Base-by-base conservation (phyloP, 2,888 invertebrate species). In the Trichogramma dendrolimi region DNA sequence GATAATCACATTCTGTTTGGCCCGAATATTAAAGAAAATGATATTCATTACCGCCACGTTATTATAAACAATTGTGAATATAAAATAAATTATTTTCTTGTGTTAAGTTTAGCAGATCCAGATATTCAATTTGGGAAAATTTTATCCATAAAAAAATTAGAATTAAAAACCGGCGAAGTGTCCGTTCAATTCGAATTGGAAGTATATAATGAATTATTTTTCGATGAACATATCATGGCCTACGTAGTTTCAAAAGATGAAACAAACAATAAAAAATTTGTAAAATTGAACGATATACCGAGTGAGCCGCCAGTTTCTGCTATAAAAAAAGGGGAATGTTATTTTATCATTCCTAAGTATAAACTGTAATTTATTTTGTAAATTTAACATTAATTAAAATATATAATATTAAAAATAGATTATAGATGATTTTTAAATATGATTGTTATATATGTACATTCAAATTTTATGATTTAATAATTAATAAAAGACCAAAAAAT, bases 1-100 rank as follows among this genome's bases (percentile, higher is more conserved):
- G 58, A 55, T 42, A 50, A 49, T 47, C 47, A 58, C 52, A 58
- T 61, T 40, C 40, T 27, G 6, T 58, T 61, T 42, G 4, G 51
- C 10, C 57, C 53, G 43, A 27, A 53, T 14, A 49, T 47, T 8
- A 46, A 46, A 46, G n/a, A 46, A 10, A 10, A 46, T 46, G 46
- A 46, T 10, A 10, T 46, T 46, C 8, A 46, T 46, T 40, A 14
- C 42, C 47, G 10, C 40, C 14, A 47, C 40, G 49, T 48, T 41
- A 41, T 41, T 10, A 56, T 56, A 42, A 56, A 48, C 14, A 49
- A 14, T 14, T 48, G 11, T 14, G 49, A 48, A 48, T 56, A 56
- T 56, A 49, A 48, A 5, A 56, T 49, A 1, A 49, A 49, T 10
- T 48, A 14, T 8, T 48, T 56, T 48, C 4, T 56, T 39, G 56